Base-by-base conservation (phyloP, 2,113 vertebrate genomes). In the Capricornis sumatraensis region DNA sequence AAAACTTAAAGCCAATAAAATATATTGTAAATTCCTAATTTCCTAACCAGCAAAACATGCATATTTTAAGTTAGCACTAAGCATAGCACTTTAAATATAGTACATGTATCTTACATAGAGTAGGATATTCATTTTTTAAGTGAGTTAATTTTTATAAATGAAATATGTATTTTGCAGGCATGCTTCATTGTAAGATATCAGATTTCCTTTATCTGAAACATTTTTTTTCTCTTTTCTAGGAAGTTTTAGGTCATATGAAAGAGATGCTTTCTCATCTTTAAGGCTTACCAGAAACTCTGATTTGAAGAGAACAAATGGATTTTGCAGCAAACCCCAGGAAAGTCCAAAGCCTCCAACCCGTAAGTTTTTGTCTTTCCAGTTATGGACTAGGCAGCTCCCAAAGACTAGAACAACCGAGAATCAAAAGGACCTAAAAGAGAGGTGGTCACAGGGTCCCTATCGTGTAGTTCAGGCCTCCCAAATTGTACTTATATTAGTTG, bases 271-370 rank as follows among this genome's bases (percentile, higher is more conserved):
- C 53, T 97, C 86, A 1, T 0, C 97, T 43, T 58, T 98, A 36
- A 98, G 86, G 45, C 92, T 95, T 43, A 71, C 92, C 36, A 93
- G 95, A 92, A 97, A 88, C 91, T 74, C 78, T 62, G 58, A 97
- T 52, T 67, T 0, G 0, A 98, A 89, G 94, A 96, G 74, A 91
- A 97, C 57, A 78, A 98, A 95, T 71, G 95, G 95, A 92, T 91
- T 98, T 96, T 99, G 98, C 78, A 94, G 93, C 60, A 99, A 99
- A 97, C 91, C 98, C 30, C 98, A 94, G 27, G 96, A 98, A 94
- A 97, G 36, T 83, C 50, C 96, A 50, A 95, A 97, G 95, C 30
- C 84, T 64, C 33, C 96, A 91, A 43, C 97, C 50, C 5, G 98
- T 98, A 98, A 97, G 98, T 97, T 94, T 88, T 74, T 3, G 3